Evolutionary conservation across 2,113 vertebrate species (phyloP).

Genomic region (Columba janthina): DNA sequence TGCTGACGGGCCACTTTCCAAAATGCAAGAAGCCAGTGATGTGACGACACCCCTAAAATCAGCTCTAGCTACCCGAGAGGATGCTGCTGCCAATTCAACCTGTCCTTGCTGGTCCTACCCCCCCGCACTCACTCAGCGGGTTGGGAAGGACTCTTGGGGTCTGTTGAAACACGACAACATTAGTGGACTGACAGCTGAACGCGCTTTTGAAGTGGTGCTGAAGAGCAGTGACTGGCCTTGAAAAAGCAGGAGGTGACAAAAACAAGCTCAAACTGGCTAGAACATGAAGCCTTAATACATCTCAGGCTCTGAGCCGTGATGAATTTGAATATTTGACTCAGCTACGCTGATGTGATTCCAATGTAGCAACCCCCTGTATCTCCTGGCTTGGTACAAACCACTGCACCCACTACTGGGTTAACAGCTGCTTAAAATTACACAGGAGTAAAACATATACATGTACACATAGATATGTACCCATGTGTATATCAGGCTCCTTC

Average conservation of each 20-base stretch:
- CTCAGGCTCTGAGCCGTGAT: background rate
- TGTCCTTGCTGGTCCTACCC: background rate
- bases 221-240: background rate
- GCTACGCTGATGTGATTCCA: fast-evolving
- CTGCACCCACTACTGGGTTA: too few species aligned
- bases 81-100: background rate
- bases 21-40: background rate
- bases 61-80: background rate
- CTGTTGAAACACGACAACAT: fast-evolving
- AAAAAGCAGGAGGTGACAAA: background rate
- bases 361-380: background rate
- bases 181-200: background rate
- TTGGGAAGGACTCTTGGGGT: background rate
- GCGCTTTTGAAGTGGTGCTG: background rate
- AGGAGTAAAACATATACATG: background rate
- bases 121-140: fast-evolving
- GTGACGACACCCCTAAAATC: background rate
- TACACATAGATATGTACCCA: too few species aligned
- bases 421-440: too few species aligned
- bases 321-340: background rate
- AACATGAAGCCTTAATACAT: fast-evolving
- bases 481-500: fast-evolving
- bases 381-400: background rate
- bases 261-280: background rate
- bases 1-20: background rate